Base-by-base conservation (phyloP, 2,888 invertebrate genomes). In the Scaptomyza parva region DNA sequence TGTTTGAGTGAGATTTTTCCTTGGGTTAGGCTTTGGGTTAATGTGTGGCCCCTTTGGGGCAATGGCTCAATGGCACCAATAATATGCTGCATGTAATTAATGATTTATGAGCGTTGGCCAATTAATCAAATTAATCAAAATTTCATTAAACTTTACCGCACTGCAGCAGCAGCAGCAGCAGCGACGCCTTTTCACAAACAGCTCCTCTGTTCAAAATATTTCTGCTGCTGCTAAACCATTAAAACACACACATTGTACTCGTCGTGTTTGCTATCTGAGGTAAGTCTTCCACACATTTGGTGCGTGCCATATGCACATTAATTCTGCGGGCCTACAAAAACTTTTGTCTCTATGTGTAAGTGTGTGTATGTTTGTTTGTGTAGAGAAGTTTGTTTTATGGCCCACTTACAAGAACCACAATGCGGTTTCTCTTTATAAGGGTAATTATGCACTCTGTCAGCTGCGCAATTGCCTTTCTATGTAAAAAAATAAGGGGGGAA, bases 61-160 rank as follows among this genome's bases (percentile, higher is more conserved):
- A 30, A 39, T 45, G 51, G 43, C 66, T 70, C 65, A 52, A 66
- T 71, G 61, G 22, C 65, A 71, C 70, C 85, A 81, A 86, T 86
- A 86, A 77, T 77, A 77, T 78, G 73, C 77, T 69, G 80, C 74
- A 85, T 74, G 54, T 89, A 80, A 86, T 88, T 88, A 87, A 89
- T 89, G 88, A 89, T 75, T 79, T 84, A 78, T 89, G 78, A 73
- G 69, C 40, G 30, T 44, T 9, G 18, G 68, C 85, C 88, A 88
- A 89, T 89, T 89, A 90, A 89, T 89, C 89, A 90, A 86, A 85
- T 76, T 73, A 78, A 89, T 89, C 88, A 88, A 86, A 85, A 64
- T 75, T 81, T 74, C 79, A 86, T 86, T 85, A 66, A 76, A 82
- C 66, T 78, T 81, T 84, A 74, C 54, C 85, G 82, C 83, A 86